These are phyloP conservation scores for Proteles cristata DNA, from an alignment of 2,113 vertebrate genomes.

Conservation along the genomic window DNA sequence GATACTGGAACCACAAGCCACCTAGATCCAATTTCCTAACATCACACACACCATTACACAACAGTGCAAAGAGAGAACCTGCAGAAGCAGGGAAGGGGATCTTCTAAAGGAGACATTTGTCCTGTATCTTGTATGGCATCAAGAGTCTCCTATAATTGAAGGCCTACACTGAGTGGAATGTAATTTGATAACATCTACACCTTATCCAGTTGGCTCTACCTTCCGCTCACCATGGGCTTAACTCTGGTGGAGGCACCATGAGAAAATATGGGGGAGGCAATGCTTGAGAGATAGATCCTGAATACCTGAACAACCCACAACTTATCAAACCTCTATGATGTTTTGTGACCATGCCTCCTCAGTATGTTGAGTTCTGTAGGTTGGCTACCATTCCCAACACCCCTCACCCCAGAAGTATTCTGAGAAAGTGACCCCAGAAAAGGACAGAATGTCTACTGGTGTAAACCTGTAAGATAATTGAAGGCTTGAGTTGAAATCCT, in stretches of 20 bases:
- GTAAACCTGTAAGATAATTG: not conserved
- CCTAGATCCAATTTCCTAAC: not conserved
- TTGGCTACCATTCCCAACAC: not conserved
- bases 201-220: not conserved
- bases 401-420: not conserved
- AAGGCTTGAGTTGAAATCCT: not conserved
- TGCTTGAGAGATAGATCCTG: not conserved
- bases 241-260: not conserved
- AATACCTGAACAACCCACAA: not conserved
- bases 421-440: not conserved
- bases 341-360: not conserved
- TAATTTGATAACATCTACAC: not conserved
- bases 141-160: not conserved
- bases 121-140: not conserved
- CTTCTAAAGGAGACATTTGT: not conserved
- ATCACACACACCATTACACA: not conserved
- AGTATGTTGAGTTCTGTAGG: not conserved
- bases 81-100: not conserved
- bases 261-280: not conserved
- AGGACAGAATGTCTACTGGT: not conserved
- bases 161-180: not conserved
- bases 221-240: not conserved
- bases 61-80: not conserved
- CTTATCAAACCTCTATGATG: not conserved
- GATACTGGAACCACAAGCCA: fast-evolving